Percentiles rank a stretch among this genome's conserved stretches.
Conservation (phyloP, 2,113 vertebrate genomes). For the Corythaixoides concolor region DNA sequence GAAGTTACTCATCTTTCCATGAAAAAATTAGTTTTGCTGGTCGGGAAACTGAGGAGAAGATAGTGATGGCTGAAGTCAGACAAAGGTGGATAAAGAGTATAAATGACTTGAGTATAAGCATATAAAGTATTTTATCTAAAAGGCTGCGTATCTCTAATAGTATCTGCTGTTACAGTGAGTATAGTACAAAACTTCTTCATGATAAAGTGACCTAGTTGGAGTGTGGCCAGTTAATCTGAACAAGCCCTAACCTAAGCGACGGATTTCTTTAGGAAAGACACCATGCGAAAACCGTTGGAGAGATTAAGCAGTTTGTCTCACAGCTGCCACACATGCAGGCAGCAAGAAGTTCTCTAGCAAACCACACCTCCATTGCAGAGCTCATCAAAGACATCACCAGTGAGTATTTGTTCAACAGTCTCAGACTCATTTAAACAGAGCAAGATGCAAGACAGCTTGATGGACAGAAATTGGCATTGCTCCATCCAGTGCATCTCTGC, state of each 20-base stretch:
- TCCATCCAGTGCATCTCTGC: neutral
- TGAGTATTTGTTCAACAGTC: constrained; percentile 52
- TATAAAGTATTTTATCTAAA: neutral
- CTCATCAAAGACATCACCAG: constrained; percentile 97
- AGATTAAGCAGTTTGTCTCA: constrained; percentile 98
- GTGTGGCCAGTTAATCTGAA: neutral
- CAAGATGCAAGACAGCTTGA: neutral
- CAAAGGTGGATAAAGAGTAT: neutral
- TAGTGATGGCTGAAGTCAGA: neutral
- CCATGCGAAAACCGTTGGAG: constrained; percentile 94
- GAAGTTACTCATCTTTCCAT: neutral
- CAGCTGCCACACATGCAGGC: constrained; percentile 99
- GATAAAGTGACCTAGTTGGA: neutral
- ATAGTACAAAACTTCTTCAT: neutral
- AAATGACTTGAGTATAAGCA: neutral
- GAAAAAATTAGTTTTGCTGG: neutral
- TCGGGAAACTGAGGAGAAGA: neutral
- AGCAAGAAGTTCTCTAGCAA: constrained; percentile 90
- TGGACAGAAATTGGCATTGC: neutral
- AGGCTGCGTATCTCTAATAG: fast-evolving
- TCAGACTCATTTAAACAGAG: neutral
- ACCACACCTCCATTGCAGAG: constrained; percentile 96
- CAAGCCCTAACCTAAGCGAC: neutral
- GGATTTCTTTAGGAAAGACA: constrained; percentile 85
- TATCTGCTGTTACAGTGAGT: neutral